phyloP scores from a whole-genome alignment of 2,888 invertebrate genomes.

The Drosophila seclusa region DNA sequence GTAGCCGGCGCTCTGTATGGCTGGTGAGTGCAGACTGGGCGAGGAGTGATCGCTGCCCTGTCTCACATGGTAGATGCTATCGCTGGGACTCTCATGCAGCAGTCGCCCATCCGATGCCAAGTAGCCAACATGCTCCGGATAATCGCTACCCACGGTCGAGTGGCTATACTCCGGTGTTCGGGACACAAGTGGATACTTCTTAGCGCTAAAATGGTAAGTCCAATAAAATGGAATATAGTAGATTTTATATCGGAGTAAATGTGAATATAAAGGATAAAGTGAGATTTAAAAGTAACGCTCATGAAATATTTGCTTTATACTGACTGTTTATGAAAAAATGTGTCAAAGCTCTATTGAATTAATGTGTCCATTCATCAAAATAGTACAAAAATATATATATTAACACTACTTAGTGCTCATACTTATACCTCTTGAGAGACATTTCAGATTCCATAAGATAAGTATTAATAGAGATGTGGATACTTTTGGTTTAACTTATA shows the following conservation, averaged over 20 bases:
- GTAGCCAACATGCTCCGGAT: conserved; percentile 76
- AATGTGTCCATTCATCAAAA: neutral
- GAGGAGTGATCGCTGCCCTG: conserved; percentile 83
- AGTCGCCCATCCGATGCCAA: conserved; percentile 67
- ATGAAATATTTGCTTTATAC: neutral
- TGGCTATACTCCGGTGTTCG: conserved; percentile 78
- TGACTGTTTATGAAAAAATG: neutral
- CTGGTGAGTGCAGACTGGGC: conserved; percentile 82
- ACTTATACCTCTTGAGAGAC: neutral
- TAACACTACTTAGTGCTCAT: neutral
- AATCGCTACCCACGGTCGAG: conserved; percentile 73
- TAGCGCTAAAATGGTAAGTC: conserved; percentile 62
- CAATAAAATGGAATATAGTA: neutral
- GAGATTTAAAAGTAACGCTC: neutral
- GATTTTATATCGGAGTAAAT: neutral
- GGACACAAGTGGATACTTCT: conserved; percentile 78
- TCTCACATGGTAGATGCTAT: conserved; percentile 74
- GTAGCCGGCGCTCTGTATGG: conserved; percentile 77
- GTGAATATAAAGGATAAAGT: too few species aligned
- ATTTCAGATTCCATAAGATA: neutral
- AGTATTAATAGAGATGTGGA: neutral
- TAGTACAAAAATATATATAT: neutral
- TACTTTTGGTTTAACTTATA: too few species aligned
- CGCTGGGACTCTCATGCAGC: conserved; percentile 69
- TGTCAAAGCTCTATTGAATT: neutral